Base-by-base conservation (phyloP, 2,888 invertebrate genomes). In the Dyspetes luteomarginatus region DNA sequence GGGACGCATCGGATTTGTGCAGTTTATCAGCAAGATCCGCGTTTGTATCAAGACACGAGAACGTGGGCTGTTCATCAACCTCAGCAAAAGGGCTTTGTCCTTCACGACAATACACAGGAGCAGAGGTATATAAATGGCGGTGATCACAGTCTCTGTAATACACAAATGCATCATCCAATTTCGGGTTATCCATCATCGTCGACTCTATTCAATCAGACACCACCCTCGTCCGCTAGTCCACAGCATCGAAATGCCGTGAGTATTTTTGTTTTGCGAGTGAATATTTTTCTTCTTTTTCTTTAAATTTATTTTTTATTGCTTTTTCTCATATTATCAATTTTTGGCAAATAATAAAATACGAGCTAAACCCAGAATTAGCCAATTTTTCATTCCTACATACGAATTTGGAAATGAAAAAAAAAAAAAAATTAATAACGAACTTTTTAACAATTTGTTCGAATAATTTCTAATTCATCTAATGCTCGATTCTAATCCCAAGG, bases 101-200 rank as follows among this genome's bases (percentile, higher is more conserved):
- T 96, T 69, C 95, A 95, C 80, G 92, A 93, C 58, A 90, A 90
- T 48, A 83, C 91, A 78, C 90, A 92, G 86, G 91, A 92, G 81
- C 93, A 93, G 84, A 93, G 94, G 85, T 94, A 94, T 90, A 95
- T 95, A 86, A 95, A 95, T 89, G 95, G 95, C 65, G 94, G 94
- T 74, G 95, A 95, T 85, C 93, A 93, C 87, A 93, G 93, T 88
- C 93, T 94, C 81, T 91, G 90, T 84, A 91, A 91, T 84, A 91
- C 88, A 84, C 93, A 93, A 89, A 93, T 93, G 85, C 94, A 94
- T 89, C 93, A 92, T 85, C 92, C 93, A 77, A 92, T 91, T 83
- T 90, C 92, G 58, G 92, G 92, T 73, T 93, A 93, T 85, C 93
- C 93, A 83, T 91, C 92, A 81, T 92, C 93, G 55, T 86, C 90